Base-by-base conservation (phyloP, 1,140 invertebrate species). In the Heliconius nattereri region DNA sequence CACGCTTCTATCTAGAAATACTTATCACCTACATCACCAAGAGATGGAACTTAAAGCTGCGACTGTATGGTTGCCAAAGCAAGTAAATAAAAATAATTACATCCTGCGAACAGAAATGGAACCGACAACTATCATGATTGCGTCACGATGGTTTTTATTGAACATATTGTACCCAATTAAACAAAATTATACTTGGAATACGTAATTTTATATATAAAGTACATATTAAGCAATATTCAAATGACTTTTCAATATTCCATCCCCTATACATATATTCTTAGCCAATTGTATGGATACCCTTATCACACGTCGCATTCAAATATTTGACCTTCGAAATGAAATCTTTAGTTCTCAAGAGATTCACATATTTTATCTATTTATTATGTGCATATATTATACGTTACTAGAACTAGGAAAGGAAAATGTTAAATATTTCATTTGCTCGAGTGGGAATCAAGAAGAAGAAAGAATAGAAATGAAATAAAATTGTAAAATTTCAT, bases 261-360 rank as follows among this genome's bases (percentile, higher is more conserved):
- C n/a, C 54, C 54, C n/a, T 35, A 23, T 13, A 45, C 40, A 20
- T 23, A 60, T 26, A 60, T 60, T 60, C 54, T 23, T n/a, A 29
- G 26, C 11, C 60, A 26, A 29, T 66, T 66, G 9, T 66, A 66
- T 13, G 23, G 60, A 66, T 16, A 66, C 60, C 60, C 60, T 66
- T 66, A 66, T 66, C 60, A 66, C 60, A 66, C 60, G 60, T 66
- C 60, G 60, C 60, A 66, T 66, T 66, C 23, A 66, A 66, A 66
- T 66, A 29, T 66, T 66, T 66, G 60, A 66, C 60, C 60, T 66
- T 66, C 26, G 60, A 13, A 66, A 66, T 29, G 60, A 66, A 66
- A 66, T 66, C 23, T 66, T 29, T 66, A 66, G 60, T 66, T 66
- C 60, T 66, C 60, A 66, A 66, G 60, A 66, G 60, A 29, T 13